Evolutionary conservation across 2,888 invertebrate genomes (phyloP).

Genomic region (Acronicta alni): DNA sequence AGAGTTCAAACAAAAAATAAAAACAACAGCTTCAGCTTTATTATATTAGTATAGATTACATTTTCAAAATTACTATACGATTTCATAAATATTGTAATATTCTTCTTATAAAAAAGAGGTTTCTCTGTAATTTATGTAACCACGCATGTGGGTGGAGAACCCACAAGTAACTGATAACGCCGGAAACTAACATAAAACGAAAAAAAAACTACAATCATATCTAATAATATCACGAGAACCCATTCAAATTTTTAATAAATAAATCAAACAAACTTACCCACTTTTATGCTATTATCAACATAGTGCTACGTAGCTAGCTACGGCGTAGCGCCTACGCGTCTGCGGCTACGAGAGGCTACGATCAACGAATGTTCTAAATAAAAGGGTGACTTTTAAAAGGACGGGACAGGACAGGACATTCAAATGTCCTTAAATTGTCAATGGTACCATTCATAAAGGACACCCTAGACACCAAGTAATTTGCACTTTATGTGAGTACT

Average conservation of each 20-base stretch:
- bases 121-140: neutral
- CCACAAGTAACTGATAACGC: neutral
- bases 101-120: too few species aligned
- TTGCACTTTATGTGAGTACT: constrained; percentile 25
- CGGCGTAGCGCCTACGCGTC: constrained; percentile 60
- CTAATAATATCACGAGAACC: constrained; percentile 10
- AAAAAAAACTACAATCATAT: neutral
- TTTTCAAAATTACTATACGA: too few species aligned
- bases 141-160: neutral
- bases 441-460: constrained; percentile 50
- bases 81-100: too few species aligned
- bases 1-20: too few species aligned
- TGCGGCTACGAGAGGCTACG: constrained; percentile 48
- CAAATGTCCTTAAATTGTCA: constrained; percentile 54
- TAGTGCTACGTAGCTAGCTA: constrained; percentile 41
- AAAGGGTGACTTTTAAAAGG: constrained; percentile 52
- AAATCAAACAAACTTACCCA: constrained; percentile 42
- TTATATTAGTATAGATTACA: too few species aligned
- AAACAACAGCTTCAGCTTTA: too few species aligned
- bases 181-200: neutral
- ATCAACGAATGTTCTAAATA: constrained; percentile 42
- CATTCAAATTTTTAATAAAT: constrained; percentile 22
- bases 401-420: constrained; percentile 47
- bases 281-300: constrained; percentile 38
- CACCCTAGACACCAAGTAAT: constrained; percentile 43